phyloP scores from a whole-genome alignment of 2,113 vertebrate genomes.

The Pipra filicauda region DNA sequence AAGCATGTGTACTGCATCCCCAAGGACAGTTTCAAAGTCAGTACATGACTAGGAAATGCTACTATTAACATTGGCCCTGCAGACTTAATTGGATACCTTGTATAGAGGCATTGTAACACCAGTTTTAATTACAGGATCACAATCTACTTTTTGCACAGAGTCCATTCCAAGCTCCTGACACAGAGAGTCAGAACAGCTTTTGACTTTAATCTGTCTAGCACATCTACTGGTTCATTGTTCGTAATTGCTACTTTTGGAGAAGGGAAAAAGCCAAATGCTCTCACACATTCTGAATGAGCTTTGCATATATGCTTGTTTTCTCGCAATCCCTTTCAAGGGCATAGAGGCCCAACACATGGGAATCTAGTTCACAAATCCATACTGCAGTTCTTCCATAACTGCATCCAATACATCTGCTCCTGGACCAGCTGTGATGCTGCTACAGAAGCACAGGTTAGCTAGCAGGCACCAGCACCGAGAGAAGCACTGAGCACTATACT shows the following conservation, averaged over 20 bases:
- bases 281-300: background rate
- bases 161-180: constrained; percentile 11
- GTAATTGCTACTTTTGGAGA: background rate
- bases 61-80: background rate
- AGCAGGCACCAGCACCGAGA: background rate
- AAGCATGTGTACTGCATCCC: background rate
- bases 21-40: constrained; percentile 27
- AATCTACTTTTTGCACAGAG: background rate
- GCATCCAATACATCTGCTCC: accelerated
- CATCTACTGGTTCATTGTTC: background rate
- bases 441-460: background rate
- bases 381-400: background rate
- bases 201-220: background rate
- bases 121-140: constrained; percentile 35
- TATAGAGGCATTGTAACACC: background rate
- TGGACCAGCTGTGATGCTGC: background rate
- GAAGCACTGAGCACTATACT: background rate
- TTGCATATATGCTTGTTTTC: background rate
- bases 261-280: background rate
- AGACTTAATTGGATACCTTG: background rate
- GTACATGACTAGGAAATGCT: background rate
- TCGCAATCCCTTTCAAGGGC: background rate
- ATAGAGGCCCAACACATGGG: background rate
- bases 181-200: background rate
- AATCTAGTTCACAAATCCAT: background rate